Base-by-base conservation (phyloP, 2,888 invertebrate species). In the Pharmacophagus antenor region DNA sequence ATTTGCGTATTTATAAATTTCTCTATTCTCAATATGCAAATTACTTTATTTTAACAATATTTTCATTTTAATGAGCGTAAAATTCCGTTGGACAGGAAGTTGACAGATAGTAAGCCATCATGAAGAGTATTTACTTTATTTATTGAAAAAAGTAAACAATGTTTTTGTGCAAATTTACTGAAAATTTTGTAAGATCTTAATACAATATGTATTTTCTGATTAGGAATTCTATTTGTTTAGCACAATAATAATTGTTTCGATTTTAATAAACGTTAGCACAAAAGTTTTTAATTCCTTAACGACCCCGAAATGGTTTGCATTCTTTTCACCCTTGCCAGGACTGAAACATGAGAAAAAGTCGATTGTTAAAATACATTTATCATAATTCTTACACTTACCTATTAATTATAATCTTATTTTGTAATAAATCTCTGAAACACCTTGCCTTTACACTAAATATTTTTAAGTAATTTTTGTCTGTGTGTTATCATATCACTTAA, bases 151-250 rank as follows among this genome's bases (percentile, higher is more conserved):
- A 42, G 58, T 58, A 58, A 58, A 58, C 48, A 53, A 17, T 20
- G 22, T 50, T 53, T 47, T 17, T 47, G 48, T 41, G 25, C 37
- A 56, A 41, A 48, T 37, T 37, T 56, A 41, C 41, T 20, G 25
- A 41, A 58, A 58, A 27, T 21, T 21, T 18, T 46, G 58, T 47
- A 22, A 58, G 31, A 53, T 41, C 58, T 25, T 58, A 52, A 23
- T 17, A 53, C 23, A 58, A 58, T 53, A 53, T 58, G 41, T 58
- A 6, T 47, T 58, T 42, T 46, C 8, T 46, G 58, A 58, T 58
- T 51, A 58, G 18, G 15, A 15, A 58, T 15, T 5, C 3, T 18
- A 25, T 53, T 58, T 37, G 48, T 41, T 53, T 47, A 18, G 20
- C 25, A 23, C 25, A 12, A 42, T 2, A 51, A 51, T 7, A 44